Conservation (phyloP, 2,113 vertebrate species). For the Platysternon megacephalum region DNA sequence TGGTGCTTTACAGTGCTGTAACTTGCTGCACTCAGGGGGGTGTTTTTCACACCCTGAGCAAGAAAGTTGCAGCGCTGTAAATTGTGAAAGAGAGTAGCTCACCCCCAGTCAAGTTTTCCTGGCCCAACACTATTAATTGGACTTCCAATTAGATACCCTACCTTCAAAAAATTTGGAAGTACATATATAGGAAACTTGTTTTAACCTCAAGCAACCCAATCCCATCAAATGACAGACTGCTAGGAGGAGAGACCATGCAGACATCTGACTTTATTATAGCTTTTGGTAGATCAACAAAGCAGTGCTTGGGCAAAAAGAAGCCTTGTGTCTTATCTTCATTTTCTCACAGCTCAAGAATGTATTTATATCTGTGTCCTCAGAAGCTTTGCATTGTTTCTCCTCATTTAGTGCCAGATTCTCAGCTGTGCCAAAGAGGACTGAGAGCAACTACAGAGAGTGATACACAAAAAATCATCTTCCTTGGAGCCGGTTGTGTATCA, state of each 20-base stretch:
- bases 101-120: neutral
- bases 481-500: neutral
- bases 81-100: neutral
- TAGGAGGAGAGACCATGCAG: neutral
- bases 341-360: neutral
- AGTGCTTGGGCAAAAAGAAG: neutral
- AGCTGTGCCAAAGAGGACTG: neutral
- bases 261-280: neutral
- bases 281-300: neutral
- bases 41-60: too few relatives aligned
- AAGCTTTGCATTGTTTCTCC: neutral
- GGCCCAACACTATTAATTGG: neutral
- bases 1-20: too few relatives aligned
- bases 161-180: neutral
- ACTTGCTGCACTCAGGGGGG: too few relatives aligned
- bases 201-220: neutral
- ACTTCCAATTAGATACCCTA: neutral
- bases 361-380: neutral
- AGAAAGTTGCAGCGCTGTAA: too few relatives aligned
- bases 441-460: accelerated
- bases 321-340: neutral
- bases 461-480: neutral
- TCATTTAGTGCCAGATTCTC: neutral
- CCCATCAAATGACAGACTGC: neutral
- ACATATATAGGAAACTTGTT: neutral